phyloP scores from a whole-genome alignment of 2,113 vertebrate species.

The Stomatorhinus ivindoensis region DNA sequence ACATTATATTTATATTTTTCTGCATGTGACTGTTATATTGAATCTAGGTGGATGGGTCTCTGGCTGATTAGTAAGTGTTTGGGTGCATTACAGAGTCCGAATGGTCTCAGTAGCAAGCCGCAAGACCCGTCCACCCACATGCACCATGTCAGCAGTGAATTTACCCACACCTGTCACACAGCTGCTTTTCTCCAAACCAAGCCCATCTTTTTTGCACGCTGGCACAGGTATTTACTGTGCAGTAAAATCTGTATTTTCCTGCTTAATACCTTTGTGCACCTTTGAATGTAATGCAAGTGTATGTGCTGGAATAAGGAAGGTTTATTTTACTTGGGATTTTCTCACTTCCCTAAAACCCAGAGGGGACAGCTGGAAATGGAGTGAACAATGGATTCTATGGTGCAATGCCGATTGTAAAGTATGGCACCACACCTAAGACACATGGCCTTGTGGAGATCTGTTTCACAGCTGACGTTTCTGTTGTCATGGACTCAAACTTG shows the following conservation, averaged over 20 bases:
- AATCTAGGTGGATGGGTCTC: slow-evolving; percentile 25
- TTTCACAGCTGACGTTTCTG: background rate
- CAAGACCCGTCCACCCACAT: background rate
- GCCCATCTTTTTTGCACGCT: background rate
- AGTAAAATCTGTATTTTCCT: background rate
- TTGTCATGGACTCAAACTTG: background rate
- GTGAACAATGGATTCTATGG: background rate
- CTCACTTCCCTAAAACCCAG: background rate
- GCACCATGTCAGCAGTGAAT: background rate
- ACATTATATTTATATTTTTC: background rate
- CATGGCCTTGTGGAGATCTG: background rate
- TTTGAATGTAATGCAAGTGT: background rate
- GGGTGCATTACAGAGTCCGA: background rate
- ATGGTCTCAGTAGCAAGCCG: background rate
- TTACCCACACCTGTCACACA: background rate
- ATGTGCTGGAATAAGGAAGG: background rate
- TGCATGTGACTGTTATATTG: slow-evolving; percentile 11
- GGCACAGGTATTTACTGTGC: slow-evolving; percentile 10
- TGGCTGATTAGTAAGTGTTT: background rate
- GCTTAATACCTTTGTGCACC: background rate
- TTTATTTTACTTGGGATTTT: background rate
- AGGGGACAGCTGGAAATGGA: background rate
- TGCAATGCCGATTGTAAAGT: background rate
- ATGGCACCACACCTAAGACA: background rate
- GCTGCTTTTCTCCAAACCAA: background rate